Conservation (phyloP, 2,888 invertebrate species). For the Heliconius ethilla region DNA sequence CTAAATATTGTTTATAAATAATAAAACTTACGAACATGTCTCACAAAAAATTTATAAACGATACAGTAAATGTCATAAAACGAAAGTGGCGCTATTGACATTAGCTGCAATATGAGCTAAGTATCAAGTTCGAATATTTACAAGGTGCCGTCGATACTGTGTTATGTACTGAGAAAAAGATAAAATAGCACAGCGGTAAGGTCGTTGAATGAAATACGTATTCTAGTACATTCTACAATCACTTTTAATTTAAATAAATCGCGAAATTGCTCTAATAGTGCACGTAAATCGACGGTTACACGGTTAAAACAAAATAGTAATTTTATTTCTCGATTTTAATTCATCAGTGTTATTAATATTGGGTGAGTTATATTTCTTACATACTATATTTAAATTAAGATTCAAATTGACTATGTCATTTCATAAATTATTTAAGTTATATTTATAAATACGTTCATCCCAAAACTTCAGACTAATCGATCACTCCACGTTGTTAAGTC, state of each 20-base stretch:
- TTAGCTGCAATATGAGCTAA: constrained; percentile 25
- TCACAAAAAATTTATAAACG: constrained; percentile 35
- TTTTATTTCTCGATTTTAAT: constrained; percentile 10
- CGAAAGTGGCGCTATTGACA: constrained; percentile 32
- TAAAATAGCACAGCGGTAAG: constrained; percentile 28
- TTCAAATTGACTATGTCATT: background rate
- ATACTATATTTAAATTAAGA: background rate
- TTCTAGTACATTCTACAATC: constrained; percentile 33
- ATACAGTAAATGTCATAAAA: constrained; percentile 36
- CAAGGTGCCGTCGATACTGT: constrained; percentile 34
- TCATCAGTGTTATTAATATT: constrained; percentile 15
- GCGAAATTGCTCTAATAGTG: constrained; percentile 16
- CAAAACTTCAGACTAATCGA: constrained; percentile 3
- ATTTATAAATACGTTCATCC: background rate
- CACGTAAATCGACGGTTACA: constrained; percentile 6
- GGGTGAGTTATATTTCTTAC: constrained; percentile 24
- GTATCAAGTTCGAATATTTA: constrained; percentile 42
- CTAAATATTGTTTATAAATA: background rate
- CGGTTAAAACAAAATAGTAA: constrained; percentile 16
- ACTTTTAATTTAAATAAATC: constrained; percentile 21
- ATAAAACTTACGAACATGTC: background rate
- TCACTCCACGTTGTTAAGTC: constrained; percentile 9
- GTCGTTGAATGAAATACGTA: constrained; percentile 27
- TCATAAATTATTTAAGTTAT: background rate
- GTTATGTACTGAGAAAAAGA: constrained; percentile 30